Percentiles rank a stretch among this genome's conserved stretches.
These are phyloP conservation scores for Steromphala cineraria DNA, from an alignment of 2,888 invertebrate species.

Conservation along the genomic window DNA sequence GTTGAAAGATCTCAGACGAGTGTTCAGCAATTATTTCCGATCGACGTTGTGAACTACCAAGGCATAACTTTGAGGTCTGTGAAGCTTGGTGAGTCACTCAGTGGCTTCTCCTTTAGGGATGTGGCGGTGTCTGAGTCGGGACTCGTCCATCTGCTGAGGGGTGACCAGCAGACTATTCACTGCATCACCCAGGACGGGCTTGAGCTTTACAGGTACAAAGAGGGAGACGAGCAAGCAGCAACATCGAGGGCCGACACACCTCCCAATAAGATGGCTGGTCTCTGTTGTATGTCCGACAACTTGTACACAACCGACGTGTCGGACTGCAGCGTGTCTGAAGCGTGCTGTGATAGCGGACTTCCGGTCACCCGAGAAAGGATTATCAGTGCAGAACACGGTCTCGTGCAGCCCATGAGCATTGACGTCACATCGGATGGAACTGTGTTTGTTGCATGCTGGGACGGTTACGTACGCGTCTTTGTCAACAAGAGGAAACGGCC, in stretches of 20 bases:
- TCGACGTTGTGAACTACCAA: neutral
- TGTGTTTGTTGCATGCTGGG: conserved; percentile 2
- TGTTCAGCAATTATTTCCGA: neutral
- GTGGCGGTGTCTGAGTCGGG: neutral
- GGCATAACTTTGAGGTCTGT: neutral
- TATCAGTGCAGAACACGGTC: neutral
- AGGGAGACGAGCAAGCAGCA: too few relatives aligned
- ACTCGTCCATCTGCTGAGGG: neutral
- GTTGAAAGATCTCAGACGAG: neutral
- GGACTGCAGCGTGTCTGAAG: neutral
- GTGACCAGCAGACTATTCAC: neutral
- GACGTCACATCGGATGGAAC: neutral
- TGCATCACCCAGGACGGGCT: neutral
- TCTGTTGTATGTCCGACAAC: neutral
- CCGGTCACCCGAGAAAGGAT: neutral
- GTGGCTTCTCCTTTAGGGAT: neutral
- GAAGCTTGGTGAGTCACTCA: neutral
- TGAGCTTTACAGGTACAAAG: neutral
- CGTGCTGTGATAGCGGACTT: neutral
- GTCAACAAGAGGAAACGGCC: too few relatives aligned
- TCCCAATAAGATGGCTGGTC: neutral
- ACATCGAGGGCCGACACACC: neutral
- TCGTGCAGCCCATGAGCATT: neutral
- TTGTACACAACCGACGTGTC: neutral
- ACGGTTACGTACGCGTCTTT: neutral